Percentiles rank a stretch among this genome's conserved stretches.
Evolutionary conservation across 1,140 invertebrate species (phyloP).

Genomic region (Drosophila kanapiae): DNA sequence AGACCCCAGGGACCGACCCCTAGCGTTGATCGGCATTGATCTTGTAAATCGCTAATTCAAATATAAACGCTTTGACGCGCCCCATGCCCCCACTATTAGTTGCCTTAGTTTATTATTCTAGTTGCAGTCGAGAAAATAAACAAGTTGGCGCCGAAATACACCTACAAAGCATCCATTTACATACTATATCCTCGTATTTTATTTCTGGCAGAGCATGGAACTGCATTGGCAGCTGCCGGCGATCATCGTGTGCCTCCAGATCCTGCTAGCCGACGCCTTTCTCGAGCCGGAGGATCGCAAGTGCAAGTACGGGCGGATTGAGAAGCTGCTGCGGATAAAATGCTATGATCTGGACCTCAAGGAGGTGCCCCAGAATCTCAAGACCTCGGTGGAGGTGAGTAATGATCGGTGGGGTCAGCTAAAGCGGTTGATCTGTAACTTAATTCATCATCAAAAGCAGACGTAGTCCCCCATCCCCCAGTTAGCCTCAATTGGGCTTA

Average conservation of each 20-base stretch:
- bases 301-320: conserved; percentile 86
- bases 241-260: conserved; percentile 62
- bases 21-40: conserved; percentile 66
- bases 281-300: conserved; percentile 61
- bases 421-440: conserved; percentile 47
- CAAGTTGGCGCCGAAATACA: conserved; percentile 50
- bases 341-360: conserved; percentile 86
- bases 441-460: conserved; percentile 46
- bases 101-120: conserved; percentile 60
- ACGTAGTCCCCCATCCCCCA: conserved; percentile 8
- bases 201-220: conserved; percentile 71
- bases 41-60: conserved; percentile 81
- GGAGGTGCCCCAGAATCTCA: conserved; percentile 86
- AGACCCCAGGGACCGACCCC: conserved; percentile 18
- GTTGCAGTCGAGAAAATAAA: conserved; percentile 54
- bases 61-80: conserved; percentile 70
- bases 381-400: conserved; percentile 87
- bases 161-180: conserved; percentile 10
- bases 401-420: conserved; percentile 35
- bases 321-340: conserved; percentile 86
- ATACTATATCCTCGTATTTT: conserved; percentile 6
- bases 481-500: conserved; percentile 73
- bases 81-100: conserved; percentile 20
- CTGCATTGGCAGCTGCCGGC: conserved; percentile 64
- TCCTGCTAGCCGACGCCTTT: conserved; percentile 57